Base-by-base conservation (phyloP, 1,140 invertebrate genomes). In the Bombyx mandarina region DNA sequence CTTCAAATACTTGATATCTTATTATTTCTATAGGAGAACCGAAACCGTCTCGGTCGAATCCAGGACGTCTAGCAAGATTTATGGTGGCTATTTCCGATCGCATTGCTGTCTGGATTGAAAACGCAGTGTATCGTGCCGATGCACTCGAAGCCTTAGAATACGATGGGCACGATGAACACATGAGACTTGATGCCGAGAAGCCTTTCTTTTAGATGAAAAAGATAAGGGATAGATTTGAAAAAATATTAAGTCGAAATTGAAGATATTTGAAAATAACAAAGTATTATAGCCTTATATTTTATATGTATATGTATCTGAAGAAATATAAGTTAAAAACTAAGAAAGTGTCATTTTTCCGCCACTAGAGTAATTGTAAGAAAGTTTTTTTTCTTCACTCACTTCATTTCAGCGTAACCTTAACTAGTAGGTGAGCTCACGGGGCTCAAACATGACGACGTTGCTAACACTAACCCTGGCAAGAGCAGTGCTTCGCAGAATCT, bases 71-170 rank as follows among this genome's bases (percentile, higher is more conserved):
- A 6, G 69, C 84, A 1, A 79, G 86, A 0, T 88, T 88, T 60
- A 88, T 88, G 86, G 78, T 87, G 5, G 84, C 84, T 0, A 79
- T 88, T 49, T 87, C 86, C 0, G 86, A 88, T 58, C 77, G 86
- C 9, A 86, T 88, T 12, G 86, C 84, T 0, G 81, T 88, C 0
- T 87, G 84, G 84, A 83, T 88, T 6, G 84, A 88, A 49, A 81
- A 80, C 43, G 82, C 81, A 0, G 80, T 86, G 42, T 86, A 86
- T 50, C 73, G 79, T 6, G 84, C 82, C 10, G 79, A 85, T n/a
- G 80, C 82, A 0, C 3, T 73, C 1, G 79, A 78, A 49, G 73
- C 75, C 0, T 45, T 58, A 7, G 80, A 81, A 12, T 60, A 62
- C 0, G 63, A 63, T 7, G 18, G 26, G 10, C 51, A 51, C 0